Base-by-base conservation (phyloP, 2,113 vertebrate genomes). In the Perca schrenkii region DNA sequence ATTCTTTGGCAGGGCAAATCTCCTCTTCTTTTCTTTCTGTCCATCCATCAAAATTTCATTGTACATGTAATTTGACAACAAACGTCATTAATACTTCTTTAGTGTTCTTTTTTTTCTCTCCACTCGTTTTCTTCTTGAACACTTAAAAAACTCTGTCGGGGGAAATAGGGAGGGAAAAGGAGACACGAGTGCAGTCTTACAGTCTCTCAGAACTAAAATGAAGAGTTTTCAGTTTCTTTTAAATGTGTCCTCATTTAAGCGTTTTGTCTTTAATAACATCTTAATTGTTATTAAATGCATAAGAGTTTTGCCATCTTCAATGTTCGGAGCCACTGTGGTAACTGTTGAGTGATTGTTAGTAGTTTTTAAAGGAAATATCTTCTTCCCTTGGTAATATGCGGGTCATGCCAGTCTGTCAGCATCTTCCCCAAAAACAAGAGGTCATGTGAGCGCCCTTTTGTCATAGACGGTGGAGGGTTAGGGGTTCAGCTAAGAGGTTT, bases 1-100 rank as follows among this genome's bases (percentile, higher is more conserved):
- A 96, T 97, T 97, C 97, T 99, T 97, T 98, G 97, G 97, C 97
- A 97, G 97, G 97, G 96, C 95, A 96, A 96, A 95, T 96, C 94
- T 97, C 96, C 96, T 95, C 96, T 96, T 95, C 93, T 93, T 95
- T 95, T 96, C 87, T 90, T 85, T 91, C 86, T 74, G 82, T 91
- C 84, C 84, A 76, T 89, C 36, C 81, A 66, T 89, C 76, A 85
- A 73, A 74, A 81, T 83, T 70, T 84, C 82, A 85, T 57, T 89
- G 78, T 91, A 88, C 86, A 85, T 63, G 69, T 87, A 86, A 82
- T 84, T 74, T 86, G 82, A 90, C 91, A 94, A 96, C 80, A 92
- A 92, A 90, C 25, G 61, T 90, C 77, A 66, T 75, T 81, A 73
- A 91, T 80, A 80, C 66, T 90, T 85, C 89, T 73, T 77, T 56